Evolutionary conservation across 2,113 vertebrate species (phyloP), one percentile per base, ranked within the genome.

Genomic region (Tachysurus vachellii): DNA sequence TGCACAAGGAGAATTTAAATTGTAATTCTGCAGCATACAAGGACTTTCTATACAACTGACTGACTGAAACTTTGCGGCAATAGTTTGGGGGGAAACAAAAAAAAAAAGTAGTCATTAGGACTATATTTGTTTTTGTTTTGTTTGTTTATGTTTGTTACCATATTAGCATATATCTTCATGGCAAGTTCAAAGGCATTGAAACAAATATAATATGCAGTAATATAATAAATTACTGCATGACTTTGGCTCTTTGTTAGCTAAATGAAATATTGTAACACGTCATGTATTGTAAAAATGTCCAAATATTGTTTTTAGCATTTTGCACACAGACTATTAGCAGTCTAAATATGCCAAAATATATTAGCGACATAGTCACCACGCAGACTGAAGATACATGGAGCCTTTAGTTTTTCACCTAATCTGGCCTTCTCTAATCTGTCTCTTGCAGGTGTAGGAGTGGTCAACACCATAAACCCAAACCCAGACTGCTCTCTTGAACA

Each of bases 371-470:
- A 31, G 28, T 31, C 14, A 66, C 28, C 28, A 26, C 2, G n/a
- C 42, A 85, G 26, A 50, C 36, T n/a, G 47, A 66, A 62, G 23
- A 84, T 59, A 57, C 57, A 31, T 70, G 17, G 62, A 11, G 70
- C 3, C 19, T 44, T 82, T 28, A 42, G 5, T 54, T 26, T 71
- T 28, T 71, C n/a, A 9, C 44, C 7, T 64, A 62, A 23, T 82
- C 56, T 83, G 42, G 31, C 54, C 68, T 50, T 6, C 73, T 82
- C 80, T 91, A 91, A 92, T 91, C 88, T 89, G 87, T 50, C 53
- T 85, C 0, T 68, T 76, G 81, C 86, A 91, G 89, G 70, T 84
- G 80, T 86, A 57, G 80, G 84, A 84, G 56, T n/a, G 42, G 36
- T 54, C 13, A 9, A 77, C 23, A 56, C 47, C 23, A 44, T 9